Conservation (phyloP, 2,888 invertebrate species). For the Eupithecia vulgata region DNA sequence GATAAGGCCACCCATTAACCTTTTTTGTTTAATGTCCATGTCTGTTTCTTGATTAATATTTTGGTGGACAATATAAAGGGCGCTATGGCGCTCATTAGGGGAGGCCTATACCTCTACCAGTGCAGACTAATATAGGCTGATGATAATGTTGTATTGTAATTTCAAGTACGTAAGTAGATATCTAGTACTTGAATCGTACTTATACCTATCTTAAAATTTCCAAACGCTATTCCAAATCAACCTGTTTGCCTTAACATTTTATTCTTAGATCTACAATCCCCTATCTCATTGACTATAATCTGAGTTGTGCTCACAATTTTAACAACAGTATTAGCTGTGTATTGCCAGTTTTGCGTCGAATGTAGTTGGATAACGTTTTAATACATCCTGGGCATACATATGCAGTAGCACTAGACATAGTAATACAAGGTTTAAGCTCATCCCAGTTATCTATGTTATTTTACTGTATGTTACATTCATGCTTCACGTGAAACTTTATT, state of each 20-base stretch:
- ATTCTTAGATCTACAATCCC: conserved; percentile 27
- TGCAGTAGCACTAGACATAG: neutral
- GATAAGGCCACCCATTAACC: no score
- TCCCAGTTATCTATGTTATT: neutral
- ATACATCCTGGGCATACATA: conserved; percentile 37
- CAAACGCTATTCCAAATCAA: neutral
- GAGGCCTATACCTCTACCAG: no score
- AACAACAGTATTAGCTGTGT: conserved; percentile 48
- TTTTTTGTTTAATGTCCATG: no score
- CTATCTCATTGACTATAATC: conserved; percentile 36
- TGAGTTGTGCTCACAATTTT: conserved; percentile 38
- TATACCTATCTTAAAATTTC: neutral
- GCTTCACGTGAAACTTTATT: no score
- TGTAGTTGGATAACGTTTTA: conserved; percentile 45
- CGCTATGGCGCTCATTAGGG: no score
- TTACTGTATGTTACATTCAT: neutral
- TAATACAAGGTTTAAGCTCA: neutral
- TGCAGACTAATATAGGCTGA: no score
- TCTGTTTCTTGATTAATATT: no score
- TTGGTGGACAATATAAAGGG: no score
- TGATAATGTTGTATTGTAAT: no score
- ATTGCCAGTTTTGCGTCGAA: conserved; percentile 31
- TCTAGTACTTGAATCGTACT: no score
- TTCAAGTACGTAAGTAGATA: no score
- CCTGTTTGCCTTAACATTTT: neutral